Evolutionary conservation across 92 coral and sea anemone genomes (phyloP).

Genomic region (Actinostola sp.): DNA sequence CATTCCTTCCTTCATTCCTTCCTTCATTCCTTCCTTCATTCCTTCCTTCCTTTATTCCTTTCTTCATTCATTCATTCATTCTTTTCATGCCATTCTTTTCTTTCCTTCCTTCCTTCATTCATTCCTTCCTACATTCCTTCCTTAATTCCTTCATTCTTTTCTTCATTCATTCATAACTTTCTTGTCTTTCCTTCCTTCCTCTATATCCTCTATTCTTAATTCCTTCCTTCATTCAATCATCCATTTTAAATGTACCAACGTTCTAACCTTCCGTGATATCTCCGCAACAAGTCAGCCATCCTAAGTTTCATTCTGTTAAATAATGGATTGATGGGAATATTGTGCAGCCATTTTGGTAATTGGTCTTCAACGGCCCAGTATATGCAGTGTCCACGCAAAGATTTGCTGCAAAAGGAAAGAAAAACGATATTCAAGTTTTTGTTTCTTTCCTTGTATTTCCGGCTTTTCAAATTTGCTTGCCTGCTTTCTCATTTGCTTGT

Average conservation of each 20-base stretch:
- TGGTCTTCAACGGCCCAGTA: constrained; percentile 76
- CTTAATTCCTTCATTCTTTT: neutral
- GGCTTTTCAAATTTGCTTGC: no score
- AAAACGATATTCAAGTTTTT: no score
- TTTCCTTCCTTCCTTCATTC: constrained; percentile 3
- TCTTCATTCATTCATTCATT: no score
- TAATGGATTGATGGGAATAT: constrained; percentile 12
- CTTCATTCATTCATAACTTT: neutral
- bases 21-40: no score
- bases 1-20: no score
- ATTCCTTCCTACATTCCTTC: neutral
- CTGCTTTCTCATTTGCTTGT: no score
- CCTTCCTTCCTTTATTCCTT: no score
- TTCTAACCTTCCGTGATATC: constrained; percentile 68
- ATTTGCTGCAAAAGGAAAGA: constrained; percentile 61
- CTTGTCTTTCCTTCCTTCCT: no score
- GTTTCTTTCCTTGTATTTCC: no score
- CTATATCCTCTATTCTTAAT: no score
- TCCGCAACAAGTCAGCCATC: constrained; percentile 39
- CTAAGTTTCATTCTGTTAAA: constrained; percentile 44
- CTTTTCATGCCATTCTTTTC: neutral
- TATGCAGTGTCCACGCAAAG: constrained; percentile 82
- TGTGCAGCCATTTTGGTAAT: constrained; percentile 72
- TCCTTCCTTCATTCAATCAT: neutral
- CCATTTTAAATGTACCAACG: no score